These are phyloP conservation scores for Dinocampus coccinellae DNA, from an alignment of 2,888 invertebrate genomes.

Conservation along the genomic window DNA sequence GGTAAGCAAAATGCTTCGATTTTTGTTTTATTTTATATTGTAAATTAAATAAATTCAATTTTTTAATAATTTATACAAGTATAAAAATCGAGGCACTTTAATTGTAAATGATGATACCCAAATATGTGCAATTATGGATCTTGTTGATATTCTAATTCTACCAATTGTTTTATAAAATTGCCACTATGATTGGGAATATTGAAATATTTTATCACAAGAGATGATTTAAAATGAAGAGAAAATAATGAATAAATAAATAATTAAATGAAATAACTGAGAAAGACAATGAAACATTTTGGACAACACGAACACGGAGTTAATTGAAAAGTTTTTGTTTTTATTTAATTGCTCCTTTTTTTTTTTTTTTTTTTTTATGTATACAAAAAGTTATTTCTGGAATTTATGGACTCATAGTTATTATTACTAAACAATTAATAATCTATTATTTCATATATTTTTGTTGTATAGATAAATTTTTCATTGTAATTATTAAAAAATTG, in stretches of 20 bases:
- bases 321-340: too few species aligned
- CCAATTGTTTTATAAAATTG: not conserved
- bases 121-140: not conserved
- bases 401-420: slow-evolving; percentile 22
- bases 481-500: not conserved
- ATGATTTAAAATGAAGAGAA: not conserved
- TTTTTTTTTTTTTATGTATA: not conserved
- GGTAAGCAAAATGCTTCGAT: not conserved
- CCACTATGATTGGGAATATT: not conserved
- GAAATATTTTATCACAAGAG: not conserved
- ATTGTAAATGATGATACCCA: not conserved
- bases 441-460: not conserved
- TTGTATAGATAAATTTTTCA: not conserved
- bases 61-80: not conserved
- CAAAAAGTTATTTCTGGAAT: not conserved
- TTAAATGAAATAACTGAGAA: not conserved
- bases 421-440: not conserved
- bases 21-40: not conserved
- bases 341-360: too few species aligned
- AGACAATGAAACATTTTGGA: not conserved
- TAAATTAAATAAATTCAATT: not conserved
- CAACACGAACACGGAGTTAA: slow-evolving; percentile 17
- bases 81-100: not conserved
- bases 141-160: not conserved
- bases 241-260: not conserved